These are phyloP conservation scores for Bombus waltoni DNA, from an alignment of 1,140 invertebrate genomes.

Conservation along the genomic window DNA sequence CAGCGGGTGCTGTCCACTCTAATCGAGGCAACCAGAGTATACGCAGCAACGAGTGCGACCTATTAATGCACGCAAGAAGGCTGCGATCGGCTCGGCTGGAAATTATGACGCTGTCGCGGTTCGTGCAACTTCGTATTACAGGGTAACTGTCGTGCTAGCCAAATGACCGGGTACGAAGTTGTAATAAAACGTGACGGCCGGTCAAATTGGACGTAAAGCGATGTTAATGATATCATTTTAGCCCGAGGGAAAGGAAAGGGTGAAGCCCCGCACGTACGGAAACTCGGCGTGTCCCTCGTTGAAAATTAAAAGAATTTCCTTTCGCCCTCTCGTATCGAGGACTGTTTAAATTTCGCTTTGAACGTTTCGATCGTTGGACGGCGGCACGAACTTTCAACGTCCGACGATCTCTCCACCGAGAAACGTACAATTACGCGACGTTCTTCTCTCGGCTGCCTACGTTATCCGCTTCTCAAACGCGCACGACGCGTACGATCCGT, in stretches of 20 bases:
- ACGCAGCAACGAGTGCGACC: not conserved
- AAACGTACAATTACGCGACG: not conserved
- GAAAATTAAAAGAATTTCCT: not conserved
- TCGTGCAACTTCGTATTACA: slow-evolving; percentile 41
- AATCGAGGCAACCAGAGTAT: not conserved
- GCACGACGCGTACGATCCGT: not conserved
- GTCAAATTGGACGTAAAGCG: slow-evolving; percentile 40
- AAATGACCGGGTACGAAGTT: slow-evolving; percentile 24
- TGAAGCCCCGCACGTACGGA: not conserved
- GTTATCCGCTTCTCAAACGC: not conserved
- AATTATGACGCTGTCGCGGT: slow-evolving; percentile 42
- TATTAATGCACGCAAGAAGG: slow-evolving; percentile 48
- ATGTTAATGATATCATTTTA: slow-evolving; percentile 44
- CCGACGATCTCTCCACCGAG: not conserved
- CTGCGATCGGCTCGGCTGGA: slow-evolving; percentile 30
- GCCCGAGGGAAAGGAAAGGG: not conserved
- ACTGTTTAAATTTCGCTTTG: not conserved
- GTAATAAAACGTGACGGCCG: slow-evolving; percentile 42
- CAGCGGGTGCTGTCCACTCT: not conserved
- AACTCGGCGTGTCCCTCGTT: not conserved
- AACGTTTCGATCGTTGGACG: not conserved
- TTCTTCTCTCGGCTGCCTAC: not conserved
- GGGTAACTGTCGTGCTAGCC: slow-evolving; percentile 10
- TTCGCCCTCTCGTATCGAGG: not conserved
- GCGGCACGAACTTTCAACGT: not conserved